Percentiles rank a stretch among this genome's conserved stretches.
These are phyloP conservation scores for Erebia epiphron DNA, from an alignment of 2,888 invertebrate genomes.

Conservation along the genomic window DNA sequence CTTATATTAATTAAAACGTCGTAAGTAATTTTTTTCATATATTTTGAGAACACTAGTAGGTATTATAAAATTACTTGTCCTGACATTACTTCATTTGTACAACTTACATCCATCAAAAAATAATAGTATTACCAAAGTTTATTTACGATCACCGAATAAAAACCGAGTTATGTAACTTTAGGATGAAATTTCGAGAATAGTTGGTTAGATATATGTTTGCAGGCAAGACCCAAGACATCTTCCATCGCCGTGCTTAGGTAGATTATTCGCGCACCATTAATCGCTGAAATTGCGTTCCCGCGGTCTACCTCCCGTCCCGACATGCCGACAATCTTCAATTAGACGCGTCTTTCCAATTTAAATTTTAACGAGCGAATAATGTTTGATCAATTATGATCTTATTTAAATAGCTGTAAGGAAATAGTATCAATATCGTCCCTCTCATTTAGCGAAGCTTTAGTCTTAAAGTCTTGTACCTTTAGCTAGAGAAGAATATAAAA, in stretches of 20 bases:
- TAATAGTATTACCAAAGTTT: constrained; percentile 28
- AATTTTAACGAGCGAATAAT: constrained; percentile 45
- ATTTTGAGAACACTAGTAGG: no score
- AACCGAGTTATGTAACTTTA: constrained; percentile 39
- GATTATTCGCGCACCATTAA: constrained; percentile 80
- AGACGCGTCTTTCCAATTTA: constrained; percentile 73
- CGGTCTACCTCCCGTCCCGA: constrained; percentile 44
- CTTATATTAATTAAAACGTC: no score
- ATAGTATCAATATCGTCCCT: constrained; percentile 9
- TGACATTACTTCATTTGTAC: no score
- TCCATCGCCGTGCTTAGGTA: constrained; percentile 70
- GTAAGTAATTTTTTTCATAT: no score
- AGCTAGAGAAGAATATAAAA: neutral
- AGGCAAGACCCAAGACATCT: constrained; percentile 63
- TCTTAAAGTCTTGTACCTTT: neutral
- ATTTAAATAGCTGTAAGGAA: constrained; percentile 21
- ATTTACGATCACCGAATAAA: constrained; percentile 39
- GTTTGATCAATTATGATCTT: constrained; percentile 31
- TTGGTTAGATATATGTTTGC: constrained; percentile 58
- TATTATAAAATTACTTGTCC: no score
- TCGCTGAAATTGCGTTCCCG: constrained; percentile 75
- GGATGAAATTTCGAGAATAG: constrained; percentile 55
- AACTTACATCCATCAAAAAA: neutral
- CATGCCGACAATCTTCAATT: constrained; percentile 69
- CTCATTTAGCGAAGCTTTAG: neutral